phyloP scores from a whole-genome alignment of 2,888 invertebrate genomes.

The Slavum lentiscoides region DNA sequence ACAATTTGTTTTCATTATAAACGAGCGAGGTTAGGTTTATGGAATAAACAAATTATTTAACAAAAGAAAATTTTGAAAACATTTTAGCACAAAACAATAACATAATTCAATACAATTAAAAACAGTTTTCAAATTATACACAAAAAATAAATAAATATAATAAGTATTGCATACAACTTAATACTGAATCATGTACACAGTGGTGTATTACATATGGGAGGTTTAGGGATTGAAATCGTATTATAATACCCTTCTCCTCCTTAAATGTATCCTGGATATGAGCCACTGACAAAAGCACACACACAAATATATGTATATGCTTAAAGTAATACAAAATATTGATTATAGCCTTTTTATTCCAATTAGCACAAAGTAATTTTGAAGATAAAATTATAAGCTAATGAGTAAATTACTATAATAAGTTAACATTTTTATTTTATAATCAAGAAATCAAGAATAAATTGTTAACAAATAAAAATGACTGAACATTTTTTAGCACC shows the following conservation, averaged over 20 bases:
- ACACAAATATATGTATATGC: too few species aligned
- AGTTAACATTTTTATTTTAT: constrained; percentile 4
- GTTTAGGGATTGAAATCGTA: too few species aligned
- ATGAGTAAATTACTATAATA: constrained; percentile 5
- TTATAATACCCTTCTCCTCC: too few species aligned
- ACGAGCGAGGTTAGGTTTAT: constrained; percentile 44
- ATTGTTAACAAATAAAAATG: constrained; percentile 11
- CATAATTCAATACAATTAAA: constrained; percentile 22
- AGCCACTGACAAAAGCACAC: too few species aligned
- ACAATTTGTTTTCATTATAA: constrained; percentile 23
- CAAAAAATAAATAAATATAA: constrained; percentile 7
- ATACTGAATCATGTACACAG: constrained; percentile 25
- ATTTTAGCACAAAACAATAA: constrained; percentile 51
- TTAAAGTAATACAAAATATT: too few species aligned
- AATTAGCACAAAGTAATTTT: not conserved
- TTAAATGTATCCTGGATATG: too few species aligned
- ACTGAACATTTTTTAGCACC: constrained; percentile 16
- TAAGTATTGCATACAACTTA: constrained; percentile 24
- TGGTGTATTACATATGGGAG: too few species aligned
- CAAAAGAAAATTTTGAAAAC: constrained; percentile 30
- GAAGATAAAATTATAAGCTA: not conserved
- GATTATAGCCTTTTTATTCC: too few species aligned
- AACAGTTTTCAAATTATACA: constrained; percentile 13
- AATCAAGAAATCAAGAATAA: not conserved
- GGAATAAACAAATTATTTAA: constrained; percentile 31